Evolutionary conservation across 2,888 invertebrate species (phyloP), one percentile per base, ranked within the genome.

Genomic region (Oeneis ivallda): DNA sequence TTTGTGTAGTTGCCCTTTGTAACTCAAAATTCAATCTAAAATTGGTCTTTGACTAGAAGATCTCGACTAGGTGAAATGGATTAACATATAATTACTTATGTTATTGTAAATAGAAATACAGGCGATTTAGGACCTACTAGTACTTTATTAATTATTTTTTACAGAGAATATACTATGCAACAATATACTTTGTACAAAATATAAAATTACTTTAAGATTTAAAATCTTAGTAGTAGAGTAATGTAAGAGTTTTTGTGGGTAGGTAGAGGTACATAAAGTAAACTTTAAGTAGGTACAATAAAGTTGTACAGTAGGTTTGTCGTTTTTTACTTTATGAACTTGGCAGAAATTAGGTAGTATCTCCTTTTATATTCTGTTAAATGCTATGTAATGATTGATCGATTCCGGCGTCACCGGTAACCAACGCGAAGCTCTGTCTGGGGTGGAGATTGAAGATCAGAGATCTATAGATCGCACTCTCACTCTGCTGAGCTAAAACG

Each of bases 111-210:
- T n/a, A 56, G 17, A 59, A 62, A 26, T 52, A 52, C 43, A 61
- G 54, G 17, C 47, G 47, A 53, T 61, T 49, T 61, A 17, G 37
- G 39, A 54, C 54, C 47, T 47, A 53, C 34, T 13, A 32, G 43
- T n/a, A 57, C 11, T 47, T 53, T 9, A 26, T 34, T 15, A 17
- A 49, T 53, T 39, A 41, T 7, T 61, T 58, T 65, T 58, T 56
- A 56, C 56, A 56, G 19, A 56, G 41, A 56, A 19, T 41, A 41
- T 41, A 56, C 56, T 56, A 56, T 56, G 41, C 56, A 56, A 56
- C 56, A 56, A 56, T 41, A 41, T 54, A 39, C 54, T 54, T 41
- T 56, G 56, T 56, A 56, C 56, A 56, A 56, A 56, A 37, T 56
- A 56, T 56, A 56, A 56, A 56, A 56, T 54, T 39, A 54, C 56